phyloP scores from a whole-genome alignment of 2,113 vertebrate genomes.

The Bujurquina vittata region DNA sequence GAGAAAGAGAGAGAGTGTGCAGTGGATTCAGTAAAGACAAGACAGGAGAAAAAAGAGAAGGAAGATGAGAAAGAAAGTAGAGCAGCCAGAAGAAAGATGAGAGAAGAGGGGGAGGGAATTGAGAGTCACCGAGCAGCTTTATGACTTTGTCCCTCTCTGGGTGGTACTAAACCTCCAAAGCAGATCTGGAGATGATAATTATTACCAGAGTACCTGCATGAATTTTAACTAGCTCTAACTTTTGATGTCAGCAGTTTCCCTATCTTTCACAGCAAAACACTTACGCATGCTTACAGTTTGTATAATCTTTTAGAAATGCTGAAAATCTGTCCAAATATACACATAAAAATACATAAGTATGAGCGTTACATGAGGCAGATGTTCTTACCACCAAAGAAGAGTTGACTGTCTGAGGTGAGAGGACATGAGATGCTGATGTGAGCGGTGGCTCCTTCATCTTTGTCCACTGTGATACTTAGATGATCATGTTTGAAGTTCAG shows the following conservation, averaged over 20 bases:
- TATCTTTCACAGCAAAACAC: background rate
- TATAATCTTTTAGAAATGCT: background rate
- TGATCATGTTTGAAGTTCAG: constrained; percentile 81
- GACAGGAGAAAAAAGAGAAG: background rate
- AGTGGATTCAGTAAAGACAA: background rate
- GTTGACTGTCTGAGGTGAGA: constrained; percentile 70
- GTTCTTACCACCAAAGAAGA: constrained; percentile 91
- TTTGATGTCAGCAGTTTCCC: constrained; percentile 35
- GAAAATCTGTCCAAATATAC: background rate
- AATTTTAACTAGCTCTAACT: constrained; percentile 41
- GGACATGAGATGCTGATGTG: constrained; percentile 76
- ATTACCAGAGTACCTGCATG: constrained; percentile 25
- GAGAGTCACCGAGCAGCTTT: constrained; percentile 31
- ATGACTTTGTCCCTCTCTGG: constrained; percentile 42
- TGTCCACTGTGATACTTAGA: constrained; percentile 85
- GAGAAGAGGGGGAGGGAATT: background rate
- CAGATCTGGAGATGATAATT: constrained; percentile 45
- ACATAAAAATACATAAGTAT: too few species aligned
- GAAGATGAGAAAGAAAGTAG: background rate
- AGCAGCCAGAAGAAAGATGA: background rate
- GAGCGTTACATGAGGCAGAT: background rate
- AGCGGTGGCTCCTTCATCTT: constrained; percentile 73
- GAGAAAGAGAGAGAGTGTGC: background rate
- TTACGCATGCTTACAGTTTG: background rate
- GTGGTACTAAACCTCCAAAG: constrained; percentile 39